Percentiles rank a stretch among this genome's conserved stretches.
Evolutionary conservation across 2,113 vertebrate species (phyloP).

Genomic region (Riparia riparia): DNA sequence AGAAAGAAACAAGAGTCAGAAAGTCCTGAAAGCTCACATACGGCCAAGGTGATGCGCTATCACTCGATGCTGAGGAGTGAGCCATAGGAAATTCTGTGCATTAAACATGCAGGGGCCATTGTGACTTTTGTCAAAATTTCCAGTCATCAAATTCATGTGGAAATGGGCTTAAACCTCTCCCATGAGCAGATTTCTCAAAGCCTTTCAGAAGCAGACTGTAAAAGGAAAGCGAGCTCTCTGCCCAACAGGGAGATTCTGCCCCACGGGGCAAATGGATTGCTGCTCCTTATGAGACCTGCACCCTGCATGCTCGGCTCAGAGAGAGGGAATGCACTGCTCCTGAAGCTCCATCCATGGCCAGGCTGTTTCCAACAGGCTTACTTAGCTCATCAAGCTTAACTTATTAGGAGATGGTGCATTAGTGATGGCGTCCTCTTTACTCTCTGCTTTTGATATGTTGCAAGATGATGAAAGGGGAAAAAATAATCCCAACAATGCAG

Average conservation of each 20-base stretch:
- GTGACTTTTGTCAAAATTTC: neutral
- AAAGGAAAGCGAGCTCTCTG: neutral
- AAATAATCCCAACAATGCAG: neutral
- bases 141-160: neutral
- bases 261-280: fast-evolving
- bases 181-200: neutral
- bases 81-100: neutral
- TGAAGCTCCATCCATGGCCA: neutral
- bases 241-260: neutral
- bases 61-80: neutral
- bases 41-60: neutral
- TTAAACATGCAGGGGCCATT: neutral
- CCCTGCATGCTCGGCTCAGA: fast-evolving
- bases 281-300: neutral
- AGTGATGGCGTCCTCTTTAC: neutral
- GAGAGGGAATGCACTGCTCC: neutral
- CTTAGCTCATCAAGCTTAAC: neutral
- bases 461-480: neutral
- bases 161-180: neutral
- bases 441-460: neutral
- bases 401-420: neutral
- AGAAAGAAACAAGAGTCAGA: neutral
- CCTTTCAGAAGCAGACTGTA: neutral
- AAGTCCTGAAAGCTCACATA: neutral
- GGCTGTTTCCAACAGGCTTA: neutral